A percentile compares a stretch with the other conserved stretches of the same genome.
These are phyloP conservation scores for Aricia agestis DNA, from an alignment of 1,140 invertebrate species.

Conservation along the genomic window DNA sequence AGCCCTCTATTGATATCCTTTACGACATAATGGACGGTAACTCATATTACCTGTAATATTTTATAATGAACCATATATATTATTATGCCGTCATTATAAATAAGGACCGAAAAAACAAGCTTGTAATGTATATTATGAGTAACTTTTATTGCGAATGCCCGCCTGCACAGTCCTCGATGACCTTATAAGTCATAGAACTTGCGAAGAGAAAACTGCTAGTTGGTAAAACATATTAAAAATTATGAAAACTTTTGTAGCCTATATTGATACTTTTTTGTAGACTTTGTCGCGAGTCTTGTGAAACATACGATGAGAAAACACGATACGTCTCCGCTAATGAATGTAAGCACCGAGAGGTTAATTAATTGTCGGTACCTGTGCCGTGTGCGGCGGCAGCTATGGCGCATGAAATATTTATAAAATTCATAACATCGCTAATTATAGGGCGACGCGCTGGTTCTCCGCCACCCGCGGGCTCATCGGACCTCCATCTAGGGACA, in stretches of 20 bases:
- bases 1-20: conserved; percentile 28
- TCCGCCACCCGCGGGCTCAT: conserved; percentile 61
- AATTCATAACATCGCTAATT: conserved; percentile 72
- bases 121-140: background rate
- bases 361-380: conserved; percentile 67
- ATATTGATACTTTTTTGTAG: background rate
- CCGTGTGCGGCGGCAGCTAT: conserved; percentile 37
- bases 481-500: conserved; percentile 34
- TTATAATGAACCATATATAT: conserved; percentile 3
- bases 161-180: no score
- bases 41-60: conserved; percentile 12
- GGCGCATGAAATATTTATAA: conserved; percentile 70
- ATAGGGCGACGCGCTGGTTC: conserved; percentile 51
- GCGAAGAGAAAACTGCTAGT: no score
- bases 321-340: conserved; percentile 56
- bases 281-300: conserved; percentile 33
- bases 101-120: background rate
- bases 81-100: conserved; percentile 7
- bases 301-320: conserved; percentile 53
- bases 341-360: conserved; percentile 63
- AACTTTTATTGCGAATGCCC: background rate
- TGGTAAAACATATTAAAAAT: background rate
- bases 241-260: background rate
- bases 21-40: conserved; percentile 21
- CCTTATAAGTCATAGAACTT: no score